Percentiles rank a stretch among this genome's conserved stretches.
Conservation (phyloP, 1,140 invertebrate genomes). For the Drosophila nebulosa region DNA sequence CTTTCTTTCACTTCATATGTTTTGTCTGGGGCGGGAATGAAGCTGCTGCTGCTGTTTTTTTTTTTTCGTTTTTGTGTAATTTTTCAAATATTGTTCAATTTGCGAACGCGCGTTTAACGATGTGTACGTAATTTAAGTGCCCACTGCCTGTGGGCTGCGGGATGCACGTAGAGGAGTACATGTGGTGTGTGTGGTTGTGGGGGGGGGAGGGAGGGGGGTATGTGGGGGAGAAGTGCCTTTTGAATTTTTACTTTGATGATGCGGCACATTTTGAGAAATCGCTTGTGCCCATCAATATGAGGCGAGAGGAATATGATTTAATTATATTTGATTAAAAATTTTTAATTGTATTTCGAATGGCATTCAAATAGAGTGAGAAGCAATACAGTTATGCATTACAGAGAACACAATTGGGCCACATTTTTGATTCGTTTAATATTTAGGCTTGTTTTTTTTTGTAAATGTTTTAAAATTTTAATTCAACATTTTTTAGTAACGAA, state of each 20-base stretch:
- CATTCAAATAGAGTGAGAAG: neutral
- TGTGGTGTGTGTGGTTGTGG: too few species aligned
- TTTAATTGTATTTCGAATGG: constrained; percentile 51
- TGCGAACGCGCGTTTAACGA: constrained; percentile 77
- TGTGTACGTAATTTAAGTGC: constrained; percentile 80
- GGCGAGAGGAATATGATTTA: constrained; percentile 59
- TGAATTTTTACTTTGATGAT: constrained; percentile 69
- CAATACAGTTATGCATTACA: too few species aligned
- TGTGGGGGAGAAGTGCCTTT: constrained; percentile 32
- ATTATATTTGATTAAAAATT: constrained; percentile 64
- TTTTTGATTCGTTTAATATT: too few species aligned
- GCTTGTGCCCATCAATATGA: constrained; percentile 61
- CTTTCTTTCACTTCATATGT: constrained; percentile 12
- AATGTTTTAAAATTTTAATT: too few species aligned
- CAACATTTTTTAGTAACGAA: too few species aligned
- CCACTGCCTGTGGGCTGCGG: constrained; percentile 21
- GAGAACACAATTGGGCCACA: too few species aligned
- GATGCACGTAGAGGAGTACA: neutral
- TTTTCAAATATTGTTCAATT: constrained; percentile 81
- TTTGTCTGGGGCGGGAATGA: neutral
- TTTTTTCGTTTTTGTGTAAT: constrained; percentile 59
- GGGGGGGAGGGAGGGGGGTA: constrained; percentile 17
- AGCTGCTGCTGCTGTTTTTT: constrained; percentile 4
- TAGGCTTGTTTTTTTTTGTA: too few species aligned
- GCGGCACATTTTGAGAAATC: constrained; percentile 45